Base-by-base conservation (phyloP, 1,140 invertebrate genomes). In the Bactericera cockerelli region DNA sequence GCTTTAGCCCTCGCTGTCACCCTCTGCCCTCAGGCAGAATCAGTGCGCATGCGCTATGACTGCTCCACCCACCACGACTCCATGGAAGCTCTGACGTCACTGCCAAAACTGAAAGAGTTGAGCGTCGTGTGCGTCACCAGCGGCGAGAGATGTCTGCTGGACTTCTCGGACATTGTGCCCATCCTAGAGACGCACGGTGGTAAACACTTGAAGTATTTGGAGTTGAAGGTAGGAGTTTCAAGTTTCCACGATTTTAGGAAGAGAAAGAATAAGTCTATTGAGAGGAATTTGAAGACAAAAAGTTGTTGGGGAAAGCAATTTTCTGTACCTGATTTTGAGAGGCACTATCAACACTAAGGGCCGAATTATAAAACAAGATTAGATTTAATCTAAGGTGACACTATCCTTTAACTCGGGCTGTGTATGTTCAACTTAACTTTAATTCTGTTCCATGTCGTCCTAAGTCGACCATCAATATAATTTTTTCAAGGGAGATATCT, bases 91-190 rank as follows among this genome's bases (percentile, higher is more conserved):
- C 61, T 69, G 8, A 55, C 56, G 24, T 28, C 11, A 1, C 42
- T 67, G 26, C 55, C 56, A 13, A 58, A 53, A 28, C n/a, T 69
- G 8, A 60, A 58, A 19, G 64, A 64, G 26, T 58, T 69, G 1
- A 69, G 67, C 57, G 63, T 65, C 1, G 68, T 69, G 10, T 68
- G 68, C 53, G 68, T 69, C 1, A 63, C 67, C 1, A 66, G 64
- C 31, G 68, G 68, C 10, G 66, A 68, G 61, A 42, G 68, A 14
- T 55, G 61, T 22, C 58, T 65, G 1, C 60, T 67, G 2, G 65
- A 68, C 60, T 69, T 69, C 55, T 49, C 57, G 8, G 68, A 69
- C 59, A 63, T 69, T 10, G 31, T 59, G 2, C 63, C 64, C 0
- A 53, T 68, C 2, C 56, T 69, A 4, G 61, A 67, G 19, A 55